These are phyloP conservation scores for Adela reaumurella DNA, from an alignment of 2,888 invertebrate species.

Conservation along the genomic window DNA sequence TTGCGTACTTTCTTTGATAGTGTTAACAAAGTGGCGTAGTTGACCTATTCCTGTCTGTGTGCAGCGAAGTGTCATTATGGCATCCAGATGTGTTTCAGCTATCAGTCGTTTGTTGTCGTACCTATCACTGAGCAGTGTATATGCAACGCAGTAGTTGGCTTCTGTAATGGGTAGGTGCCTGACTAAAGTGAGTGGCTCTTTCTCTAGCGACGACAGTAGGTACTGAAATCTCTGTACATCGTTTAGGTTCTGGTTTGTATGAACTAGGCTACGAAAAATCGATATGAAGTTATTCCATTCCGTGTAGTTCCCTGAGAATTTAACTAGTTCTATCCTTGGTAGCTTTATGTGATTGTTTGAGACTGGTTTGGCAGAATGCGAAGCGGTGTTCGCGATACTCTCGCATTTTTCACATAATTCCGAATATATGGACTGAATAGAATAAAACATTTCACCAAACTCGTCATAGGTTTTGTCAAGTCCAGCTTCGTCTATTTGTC, in stretches of 20 bases:
- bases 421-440: too few species aligned
- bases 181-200: conserved; percentile 2
- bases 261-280: conserved; percentile 3
- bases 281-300: conserved; percentile 5
- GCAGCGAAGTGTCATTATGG: background rate
- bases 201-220: conserved; percentile 1
- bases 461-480: too few species aligned
- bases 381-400: too few species aligned
- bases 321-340: conserved; percentile 1
- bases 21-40: conserved; percentile 3
- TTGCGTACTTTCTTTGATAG: conserved; percentile 4
- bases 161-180: background rate
- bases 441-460: too few species aligned
- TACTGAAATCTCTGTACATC: conserved; percentile 3
- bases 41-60: background rate
- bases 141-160: conserved; percentile 3
- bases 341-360: too few species aligned
- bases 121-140: background rate
- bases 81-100: conserved; percentile 3
- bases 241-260: background rate
- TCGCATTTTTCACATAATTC: too few species aligned
- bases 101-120: conserved; percentile 6
- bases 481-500: too few species aligned
- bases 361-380: too few species aligned
- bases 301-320: background rate